Evolutionary conservation across 2,888 invertebrate species (phyloP).

Genomic region (Heliconius erato): DNA sequence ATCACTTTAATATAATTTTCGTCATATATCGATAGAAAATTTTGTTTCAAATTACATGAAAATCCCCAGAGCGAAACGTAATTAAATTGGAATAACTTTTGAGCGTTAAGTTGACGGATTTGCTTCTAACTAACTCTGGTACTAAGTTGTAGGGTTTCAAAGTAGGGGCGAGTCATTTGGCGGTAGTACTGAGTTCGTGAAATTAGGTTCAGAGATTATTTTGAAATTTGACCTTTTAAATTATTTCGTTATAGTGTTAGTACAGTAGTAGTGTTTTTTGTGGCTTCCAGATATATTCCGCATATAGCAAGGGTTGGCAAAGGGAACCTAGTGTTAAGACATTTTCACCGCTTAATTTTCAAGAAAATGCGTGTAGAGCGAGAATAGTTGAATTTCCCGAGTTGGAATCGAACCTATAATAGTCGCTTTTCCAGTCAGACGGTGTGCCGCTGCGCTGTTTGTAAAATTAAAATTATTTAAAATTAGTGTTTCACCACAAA

Average conservation of each 20-base stretch:
- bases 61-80: constrained; percentile 36
- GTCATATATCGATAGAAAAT: constrained; percentile 1
- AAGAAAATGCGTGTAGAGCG: background rate
- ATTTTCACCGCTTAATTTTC: background rate
- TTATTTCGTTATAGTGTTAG: background rate
- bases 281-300: background rate
- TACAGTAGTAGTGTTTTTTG: background rate
- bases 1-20: background rate
- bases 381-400: too few relatives aligned
- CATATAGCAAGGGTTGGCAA: too few relatives aligned
- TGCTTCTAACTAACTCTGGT: constrained; percentile 42
- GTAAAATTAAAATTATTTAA: background rate
- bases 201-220: constrained; percentile 20
- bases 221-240: constrained; percentile 12
- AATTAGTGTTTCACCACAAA: background rate
- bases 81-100: constrained; percentile 51
- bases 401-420: too few relatives aligned
- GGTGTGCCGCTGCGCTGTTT: too few relatives aligned
- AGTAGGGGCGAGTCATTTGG: constrained; percentile 24
- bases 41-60: constrained; percentile 33
- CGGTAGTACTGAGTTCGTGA: constrained; percentile 2
- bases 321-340: background rate
- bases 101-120: constrained; percentile 48
- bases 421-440: too few relatives aligned
- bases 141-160: constrained; percentile 40